Evolutionary conservation across 2,113 vertebrate genomes (phyloP), one percentile per base, ranked within the genome.

Genomic region (Irena cyanogastra): DNA sequence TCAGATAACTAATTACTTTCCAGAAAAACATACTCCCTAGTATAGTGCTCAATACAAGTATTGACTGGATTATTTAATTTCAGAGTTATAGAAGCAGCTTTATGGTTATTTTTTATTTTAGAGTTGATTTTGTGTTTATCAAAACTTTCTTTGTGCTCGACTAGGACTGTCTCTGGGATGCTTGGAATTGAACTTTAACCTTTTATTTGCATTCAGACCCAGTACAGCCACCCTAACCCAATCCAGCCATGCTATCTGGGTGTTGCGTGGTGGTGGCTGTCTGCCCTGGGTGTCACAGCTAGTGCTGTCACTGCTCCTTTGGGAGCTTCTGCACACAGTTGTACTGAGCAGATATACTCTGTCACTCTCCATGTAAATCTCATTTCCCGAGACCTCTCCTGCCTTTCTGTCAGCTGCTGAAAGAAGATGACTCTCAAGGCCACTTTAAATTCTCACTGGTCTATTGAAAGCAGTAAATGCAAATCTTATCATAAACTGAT

Each of bases 1-100:
- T 22, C 49, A 93, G 44, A 74, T 68, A 93, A 84, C 70, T 42
- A 91, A 89, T 74, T 75, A 75, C 22, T 63, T 87, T 84, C 35
- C 52, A 93, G 65, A 79, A 94, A 82, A 64, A 10, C 42, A 74
- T 81, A 16, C 70, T 89, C 37, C 20, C 35, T 71, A 63, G 12
- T 50, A 71, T 39, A 69, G 28, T 1, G 2, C 82, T 84, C 60
- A 82, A 56, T 89, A 26, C n/a, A 68, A 82, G 19, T 42, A 71
- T 68, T 79, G 22, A 82, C 35, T 24, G n/a, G 42, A 75, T 42
- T 87, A 75, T 87, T 90, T 70, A 37, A 89, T 71, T 89, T 56
- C 65, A 87, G 26, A 83, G 42, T 49, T 54, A 21, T 18, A 65
- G 33, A 76, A 56, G 22, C 10, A 81, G 13, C 6, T 21, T 33